Evolutionary conservation across 2,888 invertebrate genomes (phyloP), one percentile per base, ranked within the genome.

Genomic region (Dryomyza anilis): DNA sequence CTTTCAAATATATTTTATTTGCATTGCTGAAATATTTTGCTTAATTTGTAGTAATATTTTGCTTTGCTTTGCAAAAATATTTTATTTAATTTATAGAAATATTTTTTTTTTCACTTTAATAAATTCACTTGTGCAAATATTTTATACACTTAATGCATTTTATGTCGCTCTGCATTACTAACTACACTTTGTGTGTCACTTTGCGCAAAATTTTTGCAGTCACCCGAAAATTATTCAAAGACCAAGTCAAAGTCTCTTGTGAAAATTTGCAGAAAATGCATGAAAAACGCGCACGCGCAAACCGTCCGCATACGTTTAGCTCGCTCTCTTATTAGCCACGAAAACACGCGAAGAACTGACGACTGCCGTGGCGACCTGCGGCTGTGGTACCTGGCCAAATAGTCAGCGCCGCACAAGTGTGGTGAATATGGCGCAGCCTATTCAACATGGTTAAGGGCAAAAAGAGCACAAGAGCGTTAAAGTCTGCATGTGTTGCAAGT

Each of bases 291-390:
- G 63, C 62, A 56, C 67, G 68, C 64, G 56, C 64, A 62, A n/a
- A 59, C 67, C 57, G 65, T 67, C 68, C 71, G 64, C 73, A 72
- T n/a, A n/a, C n/a, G n/a, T 67, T 71, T 52, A 64, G 69, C 67
- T 71, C 71, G 36, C 43, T 73, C 74, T 78, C 77, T 76, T 77
- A 76, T 77, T 76, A 74, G 74, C 78, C 78, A 77, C 74, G 78
- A 77, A 79, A 81, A 76, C 77, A 77, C 78, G 78, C 82, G 79
- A 79, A 74, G 77, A 78, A 81, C 81, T 81, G 72, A 76, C 71
- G 69, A 69, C 66, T 66, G 64, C 69, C 65, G 69, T 70, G 72
- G 66, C 70, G 70, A 72, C 71, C 75, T 74, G 74, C 71, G 72
- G 73, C 72, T 71, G 69, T 73, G 73, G 72, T 73, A 74, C 70